Evolutionary conservation across 2,113 vertebrate genomes (phyloP).

Genomic region (Cranoglanis bouderius): DNA sequence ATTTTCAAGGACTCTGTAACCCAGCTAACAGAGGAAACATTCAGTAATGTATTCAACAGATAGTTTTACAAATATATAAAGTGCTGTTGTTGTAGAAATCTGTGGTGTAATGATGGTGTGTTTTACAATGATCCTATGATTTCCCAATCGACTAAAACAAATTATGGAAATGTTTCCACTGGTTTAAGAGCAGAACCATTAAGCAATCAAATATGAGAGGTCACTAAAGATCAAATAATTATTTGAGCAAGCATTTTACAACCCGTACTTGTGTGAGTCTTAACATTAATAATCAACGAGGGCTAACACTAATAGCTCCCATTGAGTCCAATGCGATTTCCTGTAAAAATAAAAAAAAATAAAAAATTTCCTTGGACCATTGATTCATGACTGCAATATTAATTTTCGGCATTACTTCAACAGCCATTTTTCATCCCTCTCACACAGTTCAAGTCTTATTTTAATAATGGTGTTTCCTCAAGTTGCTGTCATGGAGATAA

Average conservation of each 20-base stretch:
- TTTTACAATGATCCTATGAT: background rate
- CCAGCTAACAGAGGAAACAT: background rate
- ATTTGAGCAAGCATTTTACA: background rate
- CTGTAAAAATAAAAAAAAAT: background rate
- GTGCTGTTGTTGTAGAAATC: background rate
- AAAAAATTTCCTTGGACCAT: background rate
- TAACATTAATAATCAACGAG: background rate
- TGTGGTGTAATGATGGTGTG: background rate
- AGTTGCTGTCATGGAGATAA: background rate
- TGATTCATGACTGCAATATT: background rate
- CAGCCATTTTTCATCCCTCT: background rate
- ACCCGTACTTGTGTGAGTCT: background rate
- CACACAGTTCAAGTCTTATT: background rate
- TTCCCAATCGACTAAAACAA: background rate
- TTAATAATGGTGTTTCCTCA: background rate
- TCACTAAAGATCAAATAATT: background rate
- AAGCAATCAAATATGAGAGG: background rate
- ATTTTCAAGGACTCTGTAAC: background rate
- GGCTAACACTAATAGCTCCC: background rate
- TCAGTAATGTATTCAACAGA: background rate
- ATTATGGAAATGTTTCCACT: background rate
- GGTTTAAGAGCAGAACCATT: background rate
- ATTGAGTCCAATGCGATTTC: background rate
- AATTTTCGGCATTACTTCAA: background rate
- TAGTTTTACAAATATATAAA: background rate